phyloP scores from a whole-genome alignment of 2,888 invertebrate genomes.

The Ypsolopha sequella region DNA sequence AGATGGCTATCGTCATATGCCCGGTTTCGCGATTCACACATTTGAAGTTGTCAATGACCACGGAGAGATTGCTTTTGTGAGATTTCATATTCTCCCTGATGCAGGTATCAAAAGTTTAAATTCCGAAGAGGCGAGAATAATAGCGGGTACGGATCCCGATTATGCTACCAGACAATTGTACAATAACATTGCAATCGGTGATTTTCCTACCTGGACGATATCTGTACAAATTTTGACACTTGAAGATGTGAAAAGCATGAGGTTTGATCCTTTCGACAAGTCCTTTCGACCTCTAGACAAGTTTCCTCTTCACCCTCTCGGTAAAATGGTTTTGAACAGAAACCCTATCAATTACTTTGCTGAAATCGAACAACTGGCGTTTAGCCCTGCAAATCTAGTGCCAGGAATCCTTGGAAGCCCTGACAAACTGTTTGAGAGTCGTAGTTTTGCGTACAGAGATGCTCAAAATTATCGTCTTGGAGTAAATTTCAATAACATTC shows the following conservation, averaged over 20 bases:
- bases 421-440: constrained; percentile 89
- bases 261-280: constrained; percentile 91
- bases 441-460: constrained; percentile 88
- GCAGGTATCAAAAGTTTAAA: constrained; percentile 85
- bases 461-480: constrained; percentile 89
- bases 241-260: constrained; percentile 79
- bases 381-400: constrained; percentile 86
- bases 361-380: constrained; percentile 92
- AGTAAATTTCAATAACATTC: constrained; percentile 88
- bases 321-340: constrained; percentile 84
- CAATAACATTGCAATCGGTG: constrained; percentile 81
- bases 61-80: constrained; percentile 79
- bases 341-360: constrained; percentile 92
- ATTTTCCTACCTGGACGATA: constrained; percentile 82
- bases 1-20: constrained; percentile 90
- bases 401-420: constrained; percentile 92
- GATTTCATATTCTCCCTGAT: constrained; percentile 90
- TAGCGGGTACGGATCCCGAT: constrained; percentile 85
- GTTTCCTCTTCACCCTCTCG: constrained; percentile 86
- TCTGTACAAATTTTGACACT: constrained; percentile 87
- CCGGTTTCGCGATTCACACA: constrained; percentile 92
- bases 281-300: constrained; percentile 82
- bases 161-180: constrained; percentile 87
- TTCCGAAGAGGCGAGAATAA: constrained; percentile 72
- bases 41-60: constrained; percentile 85